Base-by-base conservation (phyloP, 2,797 vertebrate species). In the Alectoris magna region DNA sequence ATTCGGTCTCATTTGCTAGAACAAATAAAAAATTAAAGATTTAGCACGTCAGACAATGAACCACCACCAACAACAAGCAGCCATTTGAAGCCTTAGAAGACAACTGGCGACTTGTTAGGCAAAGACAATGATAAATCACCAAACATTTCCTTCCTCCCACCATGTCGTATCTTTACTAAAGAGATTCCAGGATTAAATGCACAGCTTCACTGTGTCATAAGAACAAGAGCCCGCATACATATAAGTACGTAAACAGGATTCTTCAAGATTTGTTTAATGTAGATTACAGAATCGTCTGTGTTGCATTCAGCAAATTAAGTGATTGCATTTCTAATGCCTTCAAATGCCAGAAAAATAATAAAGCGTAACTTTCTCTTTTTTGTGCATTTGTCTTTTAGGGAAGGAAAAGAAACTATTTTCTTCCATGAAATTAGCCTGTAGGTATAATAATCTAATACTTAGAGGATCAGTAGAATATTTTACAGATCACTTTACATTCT, bases 1-100 rank as follows among this genome's bases (percentile, higher is more conserved):
- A 95, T 95, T 99, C 99, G 0, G 99, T 99, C 97, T 99, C 99
- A 94, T 98, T 98, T 68, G 97, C 99, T 99, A 96, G 87, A 96
- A 97, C 1, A 4, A 95, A 92, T 80, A 70, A 79, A 96, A 89
- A 81, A 90, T 82, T 27, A 79, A 93, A 90, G 76, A 96, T 94
- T 97, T 91, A 96, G 90, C 48, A 88, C 53, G 63, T 9, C 75
- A 74, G 66, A 41, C 87, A 93, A 90, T 67, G 43, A 96, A 76
- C 38, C 39, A 77, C 43, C 56, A 55, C 53, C 63, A 88, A 85
- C 63, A 88, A 85, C 75, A 87, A 18, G 4, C 82, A 94, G 27
- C 36, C 91, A 66, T 66, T 91, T 46, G 84, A 51, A 76, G 71
- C 49, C 31, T 91, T 46, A 79, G 34, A 87, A 77, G 43, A 74